A percentile compares a stretch with the other conserved stretches of the same genome.
These are phyloP conservation scores for Chaetorhynchus papuensis DNA, from an alignment of 2,113 vertebrate genomes.

Conservation along the genomic window DNA sequence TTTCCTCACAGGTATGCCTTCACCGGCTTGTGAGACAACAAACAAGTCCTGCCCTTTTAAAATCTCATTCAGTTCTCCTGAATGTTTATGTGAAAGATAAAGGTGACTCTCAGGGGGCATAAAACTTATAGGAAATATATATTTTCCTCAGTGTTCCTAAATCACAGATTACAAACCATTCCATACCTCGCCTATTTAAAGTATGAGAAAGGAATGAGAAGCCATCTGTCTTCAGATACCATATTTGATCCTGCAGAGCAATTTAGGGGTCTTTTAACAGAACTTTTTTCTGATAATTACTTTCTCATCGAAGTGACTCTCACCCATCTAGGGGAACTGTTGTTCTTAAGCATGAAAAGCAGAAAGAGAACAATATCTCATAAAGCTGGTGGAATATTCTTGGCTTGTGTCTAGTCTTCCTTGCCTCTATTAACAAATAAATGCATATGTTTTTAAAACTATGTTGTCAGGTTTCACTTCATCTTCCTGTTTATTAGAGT, in stretches of 20 bases:
- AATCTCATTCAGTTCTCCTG: constrained; percentile 23
- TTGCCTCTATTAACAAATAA: neutral
- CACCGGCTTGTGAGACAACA: constrained; percentile 38
- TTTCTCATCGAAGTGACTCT: no score
- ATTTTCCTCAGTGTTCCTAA: neutral
- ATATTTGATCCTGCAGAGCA: neutral
- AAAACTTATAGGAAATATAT: neutral
- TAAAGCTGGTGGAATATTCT: neutral
- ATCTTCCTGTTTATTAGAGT: neutral
- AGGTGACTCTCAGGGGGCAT: neutral
- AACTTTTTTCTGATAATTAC: neutral
- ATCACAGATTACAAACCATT: neutral
- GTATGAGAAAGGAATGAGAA: neutral
- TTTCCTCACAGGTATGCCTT: neutral
- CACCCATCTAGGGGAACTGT: neutral
- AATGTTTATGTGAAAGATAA: constrained; percentile 19
- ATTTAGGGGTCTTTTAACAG: neutral
- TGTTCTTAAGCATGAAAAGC: neutral
- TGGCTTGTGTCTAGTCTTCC: neutral
- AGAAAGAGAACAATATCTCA: neutral
- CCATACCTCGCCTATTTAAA: neutral
- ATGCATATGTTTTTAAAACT: neutral
- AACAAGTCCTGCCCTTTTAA: constrained; percentile 34
- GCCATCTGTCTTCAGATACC: neutral
- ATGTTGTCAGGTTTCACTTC: neutral